These are phyloP conservation scores for Oscheius sp. DNA, from an alignment of 2,888 invertebrate genomes.

Conservation along the genomic window DNA sequence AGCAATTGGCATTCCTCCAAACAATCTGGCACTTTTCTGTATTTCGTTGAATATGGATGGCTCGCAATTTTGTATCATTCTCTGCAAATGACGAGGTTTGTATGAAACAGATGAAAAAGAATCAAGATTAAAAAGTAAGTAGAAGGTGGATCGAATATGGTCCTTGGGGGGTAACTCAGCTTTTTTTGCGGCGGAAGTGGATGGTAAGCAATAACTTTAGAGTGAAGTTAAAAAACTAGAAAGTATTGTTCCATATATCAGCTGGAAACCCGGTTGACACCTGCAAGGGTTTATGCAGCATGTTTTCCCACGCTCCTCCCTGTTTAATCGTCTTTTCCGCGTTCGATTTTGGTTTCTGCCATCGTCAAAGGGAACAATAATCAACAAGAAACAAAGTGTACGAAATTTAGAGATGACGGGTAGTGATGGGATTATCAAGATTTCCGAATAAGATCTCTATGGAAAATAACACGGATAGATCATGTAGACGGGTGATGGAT, in stretches of 20 bases:
- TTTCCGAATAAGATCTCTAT: too few species aligned
- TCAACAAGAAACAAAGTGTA: not conserved
- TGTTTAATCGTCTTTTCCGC: constrained; percentile 27
- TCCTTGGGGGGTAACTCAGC: constrained; percentile 5
- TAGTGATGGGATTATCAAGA: too few species aligned
- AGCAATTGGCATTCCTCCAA: constrained; percentile 57
- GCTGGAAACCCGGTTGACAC: too few species aligned
- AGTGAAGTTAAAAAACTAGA: not conserved
- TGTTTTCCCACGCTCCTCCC: constrained; percentile 22
- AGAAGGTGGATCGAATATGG: not conserved
- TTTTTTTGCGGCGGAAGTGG: constrained; percentile 12
- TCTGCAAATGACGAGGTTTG: not conserved
- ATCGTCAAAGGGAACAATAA: not conserved
- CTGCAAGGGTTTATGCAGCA: too few species aligned
- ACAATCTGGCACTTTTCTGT: constrained; percentile 43
- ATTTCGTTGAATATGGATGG: constrained; percentile 73
- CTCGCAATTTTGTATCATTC: constrained; percentile 35
- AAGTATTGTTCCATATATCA: too few species aligned
- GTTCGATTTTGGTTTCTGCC: constrained; percentile 7
- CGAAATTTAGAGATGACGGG: too few species aligned
- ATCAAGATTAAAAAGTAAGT: not conserved
- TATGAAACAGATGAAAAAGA: too few species aligned
- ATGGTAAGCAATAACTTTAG: not conserved
- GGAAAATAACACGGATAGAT: too few species aligned
- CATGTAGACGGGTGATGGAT: too few species aligned